A percentile compares a stretch with the other conserved stretches of the same genome.
These are phyloP conservation scores for Eurystomus gularis DNA, from an alignment of 2,113 vertebrate species.

Conservation along the genomic window DNA sequence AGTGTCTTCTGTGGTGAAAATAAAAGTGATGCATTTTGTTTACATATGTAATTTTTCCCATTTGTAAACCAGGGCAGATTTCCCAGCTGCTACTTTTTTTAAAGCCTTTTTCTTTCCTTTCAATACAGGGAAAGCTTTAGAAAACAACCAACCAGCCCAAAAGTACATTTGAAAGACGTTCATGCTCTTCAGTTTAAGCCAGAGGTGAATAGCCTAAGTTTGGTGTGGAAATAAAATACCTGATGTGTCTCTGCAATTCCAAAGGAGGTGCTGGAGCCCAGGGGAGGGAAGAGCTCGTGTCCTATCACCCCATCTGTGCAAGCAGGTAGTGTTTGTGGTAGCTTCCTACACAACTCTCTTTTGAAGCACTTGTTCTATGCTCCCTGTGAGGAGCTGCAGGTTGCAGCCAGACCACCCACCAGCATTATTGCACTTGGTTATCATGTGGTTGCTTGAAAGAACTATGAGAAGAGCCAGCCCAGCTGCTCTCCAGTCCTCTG, in stretches of 20 bases:
- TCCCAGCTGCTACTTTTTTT: not conserved
- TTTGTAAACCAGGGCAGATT: not conserved
- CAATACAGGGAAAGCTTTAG: not conserved
- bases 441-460: not conserved
- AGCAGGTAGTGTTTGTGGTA: not conserved
- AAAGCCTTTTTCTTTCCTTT: not conserved
- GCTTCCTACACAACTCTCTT: not conserved
- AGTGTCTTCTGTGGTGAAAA: not conserved
- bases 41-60: not conserved
- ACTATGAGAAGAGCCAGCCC: not conserved
- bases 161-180: not conserved
- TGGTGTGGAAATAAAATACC: not conserved
- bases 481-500: not conserved
- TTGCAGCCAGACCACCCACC: not conserved
- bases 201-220: not conserved
- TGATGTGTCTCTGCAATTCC: fast-evolving
- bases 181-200: not conserved
- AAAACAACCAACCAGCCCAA: not conserved
- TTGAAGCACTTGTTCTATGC: not conserved
- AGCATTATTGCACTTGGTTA: not conserved
- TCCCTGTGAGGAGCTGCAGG: not conserved
- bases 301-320: not conserved
- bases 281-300: not conserved
- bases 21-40: not conserved
- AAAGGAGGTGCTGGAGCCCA: not conserved